Evolutionary conservation across 1,140 invertebrate genomes (phyloP).

Genomic region (Kradibia gibbosae): DNA sequence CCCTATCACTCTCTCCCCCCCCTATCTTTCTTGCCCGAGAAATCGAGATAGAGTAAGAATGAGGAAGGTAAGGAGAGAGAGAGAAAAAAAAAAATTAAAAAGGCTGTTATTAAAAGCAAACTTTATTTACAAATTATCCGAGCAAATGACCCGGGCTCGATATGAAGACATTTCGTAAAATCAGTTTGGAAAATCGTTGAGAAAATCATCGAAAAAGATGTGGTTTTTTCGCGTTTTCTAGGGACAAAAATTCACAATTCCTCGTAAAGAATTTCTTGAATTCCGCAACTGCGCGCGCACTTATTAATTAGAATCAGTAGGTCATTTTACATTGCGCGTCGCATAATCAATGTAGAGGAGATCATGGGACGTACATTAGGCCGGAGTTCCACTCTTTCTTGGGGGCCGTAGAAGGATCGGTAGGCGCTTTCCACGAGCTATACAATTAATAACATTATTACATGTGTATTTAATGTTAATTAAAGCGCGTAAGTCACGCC

Average conservation of each 20-base stretch:
- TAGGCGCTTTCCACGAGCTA: not conserved
- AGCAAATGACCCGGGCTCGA: not conserved
- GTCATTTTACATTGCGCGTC: not conserved
- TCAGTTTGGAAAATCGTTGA: not conserved
- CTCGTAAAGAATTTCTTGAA: no score
- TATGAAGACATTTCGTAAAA: not conserved
- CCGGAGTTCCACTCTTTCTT: not conserved
- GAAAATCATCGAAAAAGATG: not conserved
- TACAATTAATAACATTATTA: not conserved
- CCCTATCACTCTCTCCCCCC: conserved; percentile 12
- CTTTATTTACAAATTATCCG: conserved; percentile 16
- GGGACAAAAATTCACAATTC: no score
- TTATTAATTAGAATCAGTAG: not conserved
- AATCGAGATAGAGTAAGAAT: not conserved
- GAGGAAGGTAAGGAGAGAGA: not conserved
- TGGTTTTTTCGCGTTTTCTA: no score
- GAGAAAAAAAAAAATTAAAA: not conserved
- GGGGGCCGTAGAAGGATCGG: not conserved
- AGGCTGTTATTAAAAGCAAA: conserved; percentile 25
- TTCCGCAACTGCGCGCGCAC: no score
- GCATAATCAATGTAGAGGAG: not conserved
- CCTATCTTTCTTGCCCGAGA: no score
- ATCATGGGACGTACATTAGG: not conserved
- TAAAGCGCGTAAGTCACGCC: not conserved
- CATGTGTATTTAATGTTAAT: not conserved